A percentile compares a stretch with the other conserved stretches of the same genome.
Conservation (phyloP, 2,113 vertebrate species). For the Anolis carolinensis region DNA sequence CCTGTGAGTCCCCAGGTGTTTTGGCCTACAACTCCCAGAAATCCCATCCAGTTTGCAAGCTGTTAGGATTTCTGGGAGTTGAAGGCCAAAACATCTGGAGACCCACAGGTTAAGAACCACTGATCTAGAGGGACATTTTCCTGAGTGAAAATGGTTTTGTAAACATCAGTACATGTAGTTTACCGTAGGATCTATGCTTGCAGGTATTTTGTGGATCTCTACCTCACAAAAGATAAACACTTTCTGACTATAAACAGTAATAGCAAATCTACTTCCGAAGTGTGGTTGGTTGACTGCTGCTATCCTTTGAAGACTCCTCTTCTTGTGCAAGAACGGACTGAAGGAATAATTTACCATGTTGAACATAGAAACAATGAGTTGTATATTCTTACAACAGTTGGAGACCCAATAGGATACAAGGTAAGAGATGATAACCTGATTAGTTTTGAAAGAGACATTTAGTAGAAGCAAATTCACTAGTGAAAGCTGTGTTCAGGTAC, state of each 20-base stretch:
- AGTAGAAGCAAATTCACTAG: neutral
- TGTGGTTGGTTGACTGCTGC: conserved; percentile 82
- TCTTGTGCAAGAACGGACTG: conserved; percentile 84
- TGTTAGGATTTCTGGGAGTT: no score
- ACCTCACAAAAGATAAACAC: conserved; percentile 83
- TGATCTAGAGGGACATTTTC: no score
- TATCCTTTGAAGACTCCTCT: conserved; percentile 74
- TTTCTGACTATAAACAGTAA: conserved; percentile 92
- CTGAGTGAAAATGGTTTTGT: no score
- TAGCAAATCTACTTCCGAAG: conserved; percentile 91
- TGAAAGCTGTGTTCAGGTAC: neutral
- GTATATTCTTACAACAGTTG: conserved; percentile 89
- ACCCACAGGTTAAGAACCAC: no score
- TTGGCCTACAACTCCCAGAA: no score
- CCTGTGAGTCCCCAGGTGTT: no score
- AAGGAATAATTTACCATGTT: conserved; percentile 86
- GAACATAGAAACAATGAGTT: conserved; percentile 85
- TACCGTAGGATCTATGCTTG: conserved; percentile 11
- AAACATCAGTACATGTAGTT: no score
- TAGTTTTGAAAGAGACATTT: neutral
- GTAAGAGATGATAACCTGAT: conserved; percentile 55
- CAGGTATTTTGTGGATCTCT: conserved; percentile 92
- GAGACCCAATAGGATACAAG: conserved; percentile 87
- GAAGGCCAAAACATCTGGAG: no score
- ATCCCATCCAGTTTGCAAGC: no score